Evolutionary conservation across 2,888 invertebrate species (phyloP).

Genomic region (Synanthedon andrenaeformis): DNA sequence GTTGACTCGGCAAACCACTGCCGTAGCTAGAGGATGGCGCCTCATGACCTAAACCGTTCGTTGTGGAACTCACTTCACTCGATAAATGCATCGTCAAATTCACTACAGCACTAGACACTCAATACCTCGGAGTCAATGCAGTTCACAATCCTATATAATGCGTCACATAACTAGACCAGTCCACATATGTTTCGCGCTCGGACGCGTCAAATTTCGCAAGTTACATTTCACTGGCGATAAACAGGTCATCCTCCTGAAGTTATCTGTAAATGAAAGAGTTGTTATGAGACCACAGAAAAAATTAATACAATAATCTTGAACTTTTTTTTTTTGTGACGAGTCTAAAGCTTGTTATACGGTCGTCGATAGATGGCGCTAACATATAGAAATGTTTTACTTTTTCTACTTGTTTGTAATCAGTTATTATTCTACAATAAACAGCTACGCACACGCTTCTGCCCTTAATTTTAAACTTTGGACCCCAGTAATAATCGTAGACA

Average conservation of each 20-base stretch:
- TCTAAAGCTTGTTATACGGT: too few relatives aligned
- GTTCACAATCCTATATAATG: slow-evolving; percentile 22
- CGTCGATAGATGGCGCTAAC: too few relatives aligned
- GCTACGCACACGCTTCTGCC: too few relatives aligned
- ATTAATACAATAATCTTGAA: too few relatives aligned
- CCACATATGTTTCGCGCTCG: slow-evolving; percentile 4
- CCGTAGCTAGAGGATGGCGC: slow-evolving; percentile 60
- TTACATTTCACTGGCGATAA: not conserved
- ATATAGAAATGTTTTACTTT: too few relatives aligned
- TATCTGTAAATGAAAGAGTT: slow-evolving; percentile 3
- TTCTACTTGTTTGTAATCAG: too few relatives aligned
- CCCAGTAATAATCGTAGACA: too few relatives aligned
- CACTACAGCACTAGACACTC: slow-evolving; percentile 9
- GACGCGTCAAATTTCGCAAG: not conserved
- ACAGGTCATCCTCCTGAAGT: slow-evolving; percentile 3
- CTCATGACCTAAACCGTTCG: slow-evolving; percentile 65
- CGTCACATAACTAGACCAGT: slow-evolving; percentile 45
- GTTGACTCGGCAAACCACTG: slow-evolving; percentile 61
- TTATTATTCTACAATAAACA: too few relatives aligned
- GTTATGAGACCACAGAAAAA: too few relatives aligned
- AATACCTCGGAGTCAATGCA: slow-evolving; percentile 9
- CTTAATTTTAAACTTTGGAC: too few relatives aligned
- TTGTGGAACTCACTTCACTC: slow-evolving; percentile 82
- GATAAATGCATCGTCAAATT: slow-evolving; percentile 78
- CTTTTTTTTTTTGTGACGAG: too few relatives aligned